A percentile compares a stretch with the other conserved stretches of the same genome.
These are phyloP conservation scores for Drosophila longiperda DNA, from an alignment of 2,888 invertebrate genomes.

Conservation along the genomic window DNA sequence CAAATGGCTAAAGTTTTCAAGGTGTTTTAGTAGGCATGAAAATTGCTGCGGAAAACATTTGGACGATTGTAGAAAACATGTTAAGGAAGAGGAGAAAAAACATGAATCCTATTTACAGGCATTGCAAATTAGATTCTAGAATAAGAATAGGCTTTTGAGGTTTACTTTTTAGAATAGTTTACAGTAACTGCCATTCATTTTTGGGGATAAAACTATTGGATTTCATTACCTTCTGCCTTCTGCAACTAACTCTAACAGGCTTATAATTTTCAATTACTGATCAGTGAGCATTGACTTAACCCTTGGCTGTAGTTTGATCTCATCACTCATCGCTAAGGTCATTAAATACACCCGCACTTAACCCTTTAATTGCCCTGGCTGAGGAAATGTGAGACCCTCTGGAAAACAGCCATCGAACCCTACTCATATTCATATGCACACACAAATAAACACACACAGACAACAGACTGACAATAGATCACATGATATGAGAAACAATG, in stretches of 20 bases:
- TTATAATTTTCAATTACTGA: conserved; percentile 23
- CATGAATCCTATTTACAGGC: not conserved
- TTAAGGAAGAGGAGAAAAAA: not conserved
- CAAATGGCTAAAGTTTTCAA: conserved; percentile 36
- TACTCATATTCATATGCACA: conserved; percentile 37
- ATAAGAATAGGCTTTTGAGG: not conserved
- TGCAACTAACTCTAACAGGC: not conserved
- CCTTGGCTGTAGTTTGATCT: conserved; percentile 14
- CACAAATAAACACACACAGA: conserved; percentile 12
- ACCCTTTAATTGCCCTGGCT: conserved; percentile 68
- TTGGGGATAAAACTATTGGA: not conserved
- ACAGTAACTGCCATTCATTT: not conserved
- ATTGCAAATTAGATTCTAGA: not conserved
- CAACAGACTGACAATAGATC: conserved; percentile 49
- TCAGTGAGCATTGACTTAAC: not conserved
- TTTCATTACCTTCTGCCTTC: not conserved
- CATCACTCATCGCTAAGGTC: conserved; percentile 22
- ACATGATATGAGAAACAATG: conserved; percentile 52
- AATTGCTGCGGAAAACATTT: not conserved
- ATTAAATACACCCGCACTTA: conserved; percentile 35
- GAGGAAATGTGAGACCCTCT: conserved; percentile 33
- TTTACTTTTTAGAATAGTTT: not conserved
- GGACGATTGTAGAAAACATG: not conserved
- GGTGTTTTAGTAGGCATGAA: conserved; percentile 24
- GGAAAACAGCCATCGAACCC: conserved; percentile 27